Conservation (phyloP, 2,888 invertebrate species). For the Resseliella maxima region DNA sequence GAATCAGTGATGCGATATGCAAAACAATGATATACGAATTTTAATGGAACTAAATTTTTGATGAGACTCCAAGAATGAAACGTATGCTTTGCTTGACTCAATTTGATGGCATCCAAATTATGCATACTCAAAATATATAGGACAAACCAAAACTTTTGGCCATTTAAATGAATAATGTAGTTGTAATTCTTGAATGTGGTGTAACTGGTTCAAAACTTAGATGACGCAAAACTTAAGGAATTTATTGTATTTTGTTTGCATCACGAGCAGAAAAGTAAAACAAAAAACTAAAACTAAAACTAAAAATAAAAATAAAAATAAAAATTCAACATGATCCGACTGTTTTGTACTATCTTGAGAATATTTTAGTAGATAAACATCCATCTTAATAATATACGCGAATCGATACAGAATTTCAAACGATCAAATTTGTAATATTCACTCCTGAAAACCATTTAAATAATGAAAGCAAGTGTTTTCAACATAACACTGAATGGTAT, state of each 20-base stretch:
- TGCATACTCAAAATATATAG: background rate
- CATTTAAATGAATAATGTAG: conserved; percentile 39
- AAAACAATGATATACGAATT: conserved; percentile 28
- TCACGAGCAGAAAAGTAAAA: too few relatives aligned
- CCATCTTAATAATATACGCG: conserved; percentile 36
- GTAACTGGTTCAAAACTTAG: background rate
- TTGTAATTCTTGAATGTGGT: conserved; percentile 25
- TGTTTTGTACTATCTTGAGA: conserved; percentile 10
- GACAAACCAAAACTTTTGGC: conserved; percentile 12
- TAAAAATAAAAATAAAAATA: too few relatives aligned
- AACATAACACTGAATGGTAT: background rate
- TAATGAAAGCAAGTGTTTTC: background rate
- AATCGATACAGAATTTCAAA: background rate
- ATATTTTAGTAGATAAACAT: conserved; percentile 35
- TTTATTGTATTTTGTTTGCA: conserved; percentile 20
- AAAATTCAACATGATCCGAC: background rate
- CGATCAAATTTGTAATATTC: conserved; percentile 18
- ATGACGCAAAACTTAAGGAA: background rate
- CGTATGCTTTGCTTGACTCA: background rate
- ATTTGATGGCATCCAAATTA: background rate
- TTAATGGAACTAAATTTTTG: conserved; percentile 15
- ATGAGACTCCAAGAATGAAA: background rate
- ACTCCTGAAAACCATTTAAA: conserved; percentile 2
- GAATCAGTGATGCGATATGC: conserved; percentile 39
- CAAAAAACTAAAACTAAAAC: too few relatives aligned